Percentiles rank a stretch among this genome's conserved stretches.
Conservation (phyloP, 2,888 invertebrate species). For the Phaedon cochleariae region DNA sequence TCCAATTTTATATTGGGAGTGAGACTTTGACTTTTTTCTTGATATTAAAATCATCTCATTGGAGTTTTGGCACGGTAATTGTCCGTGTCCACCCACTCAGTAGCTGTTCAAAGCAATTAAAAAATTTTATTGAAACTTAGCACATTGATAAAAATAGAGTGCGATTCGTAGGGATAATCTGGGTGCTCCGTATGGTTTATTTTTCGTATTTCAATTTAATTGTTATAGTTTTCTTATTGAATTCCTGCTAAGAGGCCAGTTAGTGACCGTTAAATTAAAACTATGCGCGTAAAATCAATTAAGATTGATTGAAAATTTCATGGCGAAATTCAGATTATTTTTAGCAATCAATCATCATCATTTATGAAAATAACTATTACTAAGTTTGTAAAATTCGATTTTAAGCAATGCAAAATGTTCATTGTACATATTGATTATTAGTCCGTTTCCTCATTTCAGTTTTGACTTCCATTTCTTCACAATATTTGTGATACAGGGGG, state of each 20-base stretch:
- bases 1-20: too few species aligned
- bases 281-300: slow-evolving; percentile 7
- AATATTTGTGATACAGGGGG: too few species aligned
- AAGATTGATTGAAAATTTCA: not conserved
- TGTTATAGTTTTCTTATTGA: not conserved
- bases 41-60: slow-evolving; percentile 7
- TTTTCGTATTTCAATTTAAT: not conserved
- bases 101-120: slow-evolving; percentile 1
- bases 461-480: too few species aligned
- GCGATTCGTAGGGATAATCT: not conserved
- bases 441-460: too few species aligned
- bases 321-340: not conserved
- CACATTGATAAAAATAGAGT: slow-evolving; percentile 15
- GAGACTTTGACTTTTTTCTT: not conserved
- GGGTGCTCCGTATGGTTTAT: not conserved
- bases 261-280: not conserved
- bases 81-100: slow-evolving; percentile 8
- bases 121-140: not conserved
- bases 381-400: too few species aligned
- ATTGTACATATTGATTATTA: too few species aligned
- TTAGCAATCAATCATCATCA: too few species aligned
- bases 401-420: too few species aligned
- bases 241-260: not conserved
- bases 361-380: too few species aligned
- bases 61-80: slow-evolving; percentile 13